phyloP scores from a whole-genome alignment of 2,113 vertebrate species.

The Neolamprologus devosi region DNA sequence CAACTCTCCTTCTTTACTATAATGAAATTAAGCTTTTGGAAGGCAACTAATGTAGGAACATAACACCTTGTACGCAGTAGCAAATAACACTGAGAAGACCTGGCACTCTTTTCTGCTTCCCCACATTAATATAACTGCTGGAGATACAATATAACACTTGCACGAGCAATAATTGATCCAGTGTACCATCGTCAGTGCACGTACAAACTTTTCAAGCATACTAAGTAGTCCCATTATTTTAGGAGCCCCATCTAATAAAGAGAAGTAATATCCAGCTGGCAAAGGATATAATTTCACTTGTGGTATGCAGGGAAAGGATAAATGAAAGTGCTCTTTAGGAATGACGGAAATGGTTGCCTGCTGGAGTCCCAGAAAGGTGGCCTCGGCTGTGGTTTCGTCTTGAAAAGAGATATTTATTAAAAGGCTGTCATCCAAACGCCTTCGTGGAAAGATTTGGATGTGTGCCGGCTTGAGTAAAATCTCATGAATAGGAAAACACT shows the following conservation, averaged over 20 bases:
- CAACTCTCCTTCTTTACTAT: neutral
- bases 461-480: neutral
- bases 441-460: neutral
- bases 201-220: neutral
- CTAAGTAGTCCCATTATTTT: neutral
- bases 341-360: neutral
- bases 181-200: neutral
- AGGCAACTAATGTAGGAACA: neutral
- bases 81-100: neutral
- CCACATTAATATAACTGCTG: neutral
- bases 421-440: neutral
- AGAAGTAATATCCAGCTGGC: neutral
- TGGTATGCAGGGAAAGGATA: neutral
- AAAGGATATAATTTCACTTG: neutral
- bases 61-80: neutral
- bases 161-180: neutral
- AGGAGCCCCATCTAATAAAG: neutral
- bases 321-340: neutral
- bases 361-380: neutral
- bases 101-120: neutral
- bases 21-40: neutral
- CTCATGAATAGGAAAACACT: neutral
- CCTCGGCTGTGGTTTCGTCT: neutral
- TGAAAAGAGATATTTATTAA: neutral
- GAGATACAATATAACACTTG: neutral